phyloP scores from a whole-genome alignment of 2,797 vertebrate genomes.

The Huso huso region DNA sequence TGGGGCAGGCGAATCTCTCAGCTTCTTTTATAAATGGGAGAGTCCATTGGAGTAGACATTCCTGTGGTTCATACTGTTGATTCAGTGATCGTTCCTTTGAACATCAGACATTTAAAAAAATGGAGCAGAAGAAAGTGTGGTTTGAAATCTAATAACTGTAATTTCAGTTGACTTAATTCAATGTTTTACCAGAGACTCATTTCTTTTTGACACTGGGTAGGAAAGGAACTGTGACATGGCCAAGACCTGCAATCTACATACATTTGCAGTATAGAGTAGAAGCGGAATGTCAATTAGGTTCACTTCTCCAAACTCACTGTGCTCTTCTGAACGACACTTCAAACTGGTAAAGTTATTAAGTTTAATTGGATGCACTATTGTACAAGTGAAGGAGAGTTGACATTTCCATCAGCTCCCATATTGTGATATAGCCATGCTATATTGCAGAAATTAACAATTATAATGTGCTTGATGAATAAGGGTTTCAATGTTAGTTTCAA shows the following conservation, averaged over 20 bases:
- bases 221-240: conserved; percentile 24
- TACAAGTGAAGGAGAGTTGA: no score
- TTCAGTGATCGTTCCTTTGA: no score
- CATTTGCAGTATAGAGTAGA: conserved; percentile 20
- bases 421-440: no score
- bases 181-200: conserved; percentile 5
- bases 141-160: conserved; percentile 23
- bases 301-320: conserved; percentile 5
- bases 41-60: neutral
- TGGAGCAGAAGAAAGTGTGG: neutral
- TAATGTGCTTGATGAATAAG: no score
- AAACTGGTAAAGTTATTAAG: neutral
- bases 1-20: neutral
- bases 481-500: no score
- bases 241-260: conserved; percentile 24
- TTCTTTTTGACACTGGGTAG: conserved; percentile 16
- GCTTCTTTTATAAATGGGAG: neutral
- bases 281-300: conserved; percentile 18
- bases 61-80: neutral
- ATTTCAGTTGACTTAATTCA: conserved; percentile 31
- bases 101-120: no score
- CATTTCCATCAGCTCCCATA: no score
- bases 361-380: neutral
- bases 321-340: conserved; percentile 17
- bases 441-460: no score